Base-by-base conservation (phyloP, 2,888 invertebrate genomes). In the Lycocerus yunnanus region DNA sequence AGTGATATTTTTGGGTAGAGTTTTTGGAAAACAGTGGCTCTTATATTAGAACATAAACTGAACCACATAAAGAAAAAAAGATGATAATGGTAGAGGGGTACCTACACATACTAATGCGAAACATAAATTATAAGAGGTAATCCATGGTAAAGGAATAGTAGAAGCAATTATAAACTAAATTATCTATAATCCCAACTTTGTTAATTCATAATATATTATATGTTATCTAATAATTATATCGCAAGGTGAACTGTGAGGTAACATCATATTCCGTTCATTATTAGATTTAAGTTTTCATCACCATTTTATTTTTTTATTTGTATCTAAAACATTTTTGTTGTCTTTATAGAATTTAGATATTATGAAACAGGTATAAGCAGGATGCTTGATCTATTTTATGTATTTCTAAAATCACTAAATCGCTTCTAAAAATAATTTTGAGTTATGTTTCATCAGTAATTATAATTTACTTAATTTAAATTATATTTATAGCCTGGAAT, bases 401-500 rank as follows among this genome's bases (percentile, higher is more conserved):
- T 43, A n/a, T 43, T 43, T 43, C 6, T 43, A 43, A 43, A 43
- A 43, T 6, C 43, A 43, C n/a, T n/a, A 43, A 43, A 43, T 43
- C 5, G n/a, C n/a, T 43, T 6, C 5, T 43, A 43, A 43, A 43
- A n/a, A 43, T 43, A n/a, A 43, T 43, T 43, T n/a, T 43, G 43
- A n/a, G n/a, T 43, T 43, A n/a, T 43, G 5, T n/a, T 43, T 43
- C n/a, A 8, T 43, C 5, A 43, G 43, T 43, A 8, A 43, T n/a
- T 43, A n/a, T n/a, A 43, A 43, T 43, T n/a, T 43, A 43, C 20
- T 63, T 18, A 63, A 15, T 18, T 60, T 60, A 60, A 27, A 43
- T 60, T 43, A 15, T 15, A 24, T 63, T 61, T 72, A 21, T 82
- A 89, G 89, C 71, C 82, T 90, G 76, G 81, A 85, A 68, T 83